A percentile compares a stretch with the other conserved stretches of the same genome.
Evolutionary conservation across 2,888 invertebrate genomes (phyloP).

Genomic region (Isoperla grammatica): DNA sequence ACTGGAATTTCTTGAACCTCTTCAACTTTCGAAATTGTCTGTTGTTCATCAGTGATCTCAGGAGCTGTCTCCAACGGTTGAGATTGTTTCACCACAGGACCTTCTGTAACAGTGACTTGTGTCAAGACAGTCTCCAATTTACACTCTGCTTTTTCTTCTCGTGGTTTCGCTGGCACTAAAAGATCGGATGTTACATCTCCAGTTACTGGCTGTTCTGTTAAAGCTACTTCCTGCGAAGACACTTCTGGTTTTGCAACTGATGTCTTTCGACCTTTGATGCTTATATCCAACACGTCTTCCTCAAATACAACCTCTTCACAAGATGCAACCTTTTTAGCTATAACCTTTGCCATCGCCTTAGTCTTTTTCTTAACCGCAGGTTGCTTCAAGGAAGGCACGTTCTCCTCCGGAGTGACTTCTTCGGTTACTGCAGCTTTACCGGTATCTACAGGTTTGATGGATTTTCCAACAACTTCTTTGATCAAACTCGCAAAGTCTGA

Average conservation of each 20-base stretch:
- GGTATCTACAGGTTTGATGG: background rate
- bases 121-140: slow-evolving; percentile 3
- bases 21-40: too few species aligned
- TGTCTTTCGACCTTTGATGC: background rate
- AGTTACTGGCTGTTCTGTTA: slow-evolving; percentile 15
- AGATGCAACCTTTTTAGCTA: slow-evolving; percentile 5
- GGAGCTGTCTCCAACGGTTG: too few species aligned
- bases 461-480: slow-evolving; percentile 3
- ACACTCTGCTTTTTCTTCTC: background rate
- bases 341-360: background rate
- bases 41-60: too few species aligned
- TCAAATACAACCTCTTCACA: too few species aligned
- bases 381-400: background rate
- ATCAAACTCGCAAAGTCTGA: slow-evolving; percentile 8
- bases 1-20: slow-evolving; percentile 7
- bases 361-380: background rate
- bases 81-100: background rate
- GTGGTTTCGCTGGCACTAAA: background rate
- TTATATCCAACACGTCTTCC: slow-evolving; percentile 8
- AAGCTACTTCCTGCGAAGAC: slow-evolving; percentile 19
- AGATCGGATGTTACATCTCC: slow-evolving; percentile 18
- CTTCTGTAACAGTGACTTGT: slow-evolving; percentile 5
- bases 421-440: slow-evolving; percentile 20
- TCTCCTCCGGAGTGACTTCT: background rate
- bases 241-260: slow-evolving; percentile 13